Evolutionary conservation across 2,888 invertebrate species (phyloP).

Genomic region (Apotomis capreana): DNA sequence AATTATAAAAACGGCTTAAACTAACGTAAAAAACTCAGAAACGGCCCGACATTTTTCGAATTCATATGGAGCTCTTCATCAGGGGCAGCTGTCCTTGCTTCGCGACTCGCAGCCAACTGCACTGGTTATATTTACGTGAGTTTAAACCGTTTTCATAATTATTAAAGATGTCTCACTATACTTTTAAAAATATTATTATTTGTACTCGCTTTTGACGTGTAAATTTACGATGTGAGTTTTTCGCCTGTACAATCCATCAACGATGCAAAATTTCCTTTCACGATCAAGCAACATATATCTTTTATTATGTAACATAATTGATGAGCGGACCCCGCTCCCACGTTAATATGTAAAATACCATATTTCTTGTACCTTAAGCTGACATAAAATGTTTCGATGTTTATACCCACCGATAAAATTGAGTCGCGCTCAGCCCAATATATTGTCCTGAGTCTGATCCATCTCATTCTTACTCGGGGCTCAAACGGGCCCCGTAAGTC

Average conservation of each 20-base stretch:
- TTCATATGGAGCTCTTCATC: too few species aligned
- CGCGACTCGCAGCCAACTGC: too few species aligned
- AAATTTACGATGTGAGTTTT: slow-evolving; percentile 55
- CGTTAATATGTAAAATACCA: slow-evolving; percentile 36
- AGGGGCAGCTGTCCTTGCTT: too few species aligned
- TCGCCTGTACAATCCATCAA: slow-evolving; percentile 57
- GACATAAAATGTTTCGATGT: slow-evolving; percentile 29
- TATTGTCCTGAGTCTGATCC: slow-evolving; percentile 12
- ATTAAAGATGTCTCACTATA: too few species aligned
- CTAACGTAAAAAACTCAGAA: too few species aligned
- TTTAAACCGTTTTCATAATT: too few species aligned
- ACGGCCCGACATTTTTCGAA: too few species aligned
- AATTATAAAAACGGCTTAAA: too few species aligned
- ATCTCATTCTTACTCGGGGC: slow-evolving; percentile 25
- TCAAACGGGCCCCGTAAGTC: background rate
- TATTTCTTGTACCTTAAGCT: slow-evolving; percentile 14
- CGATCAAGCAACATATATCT: slow-evolving; percentile 44
- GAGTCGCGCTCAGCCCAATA: background rate
- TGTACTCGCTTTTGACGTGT: slow-evolving; percentile 44
- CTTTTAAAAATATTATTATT: slow-evolving; percentile 14
- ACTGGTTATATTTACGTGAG: too few species aligned
- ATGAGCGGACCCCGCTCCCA: slow-evolving; percentile 34
- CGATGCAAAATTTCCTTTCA: slow-evolving; percentile 52
- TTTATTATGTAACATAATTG: slow-evolving; percentile 40
- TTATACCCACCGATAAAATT: slow-evolving; percentile 19